Evolutionary conservation across 2,113 vertebrate species (phyloP).

Genomic region (Tretioscincus oriximinensis): DNA sequence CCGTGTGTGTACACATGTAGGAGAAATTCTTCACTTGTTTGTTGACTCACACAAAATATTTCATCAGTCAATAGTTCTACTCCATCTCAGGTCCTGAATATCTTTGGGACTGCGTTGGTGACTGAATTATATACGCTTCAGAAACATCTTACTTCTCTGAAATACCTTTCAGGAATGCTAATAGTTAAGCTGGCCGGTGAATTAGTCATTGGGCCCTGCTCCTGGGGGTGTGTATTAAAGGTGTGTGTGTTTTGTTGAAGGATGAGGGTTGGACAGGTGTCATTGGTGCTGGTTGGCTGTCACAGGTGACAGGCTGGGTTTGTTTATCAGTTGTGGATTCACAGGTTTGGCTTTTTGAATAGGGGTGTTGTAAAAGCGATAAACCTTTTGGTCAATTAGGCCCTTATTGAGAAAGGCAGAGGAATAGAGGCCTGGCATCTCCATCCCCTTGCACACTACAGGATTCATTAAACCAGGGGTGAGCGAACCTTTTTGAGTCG

Average conservation of each 20-base stretch:
- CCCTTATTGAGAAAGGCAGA: too few species aligned
- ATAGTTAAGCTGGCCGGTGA: not conserved
- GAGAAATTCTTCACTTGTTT: not conserved
- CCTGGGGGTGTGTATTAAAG: not conserved
- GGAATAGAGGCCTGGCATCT: too few species aligned
- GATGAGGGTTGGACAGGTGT: not conserved
- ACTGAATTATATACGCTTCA: not conserved
- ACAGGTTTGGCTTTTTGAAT: too few species aligned
- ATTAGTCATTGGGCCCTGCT: not conserved
- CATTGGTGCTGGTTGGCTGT: not conserved
- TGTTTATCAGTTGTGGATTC: not conserved
- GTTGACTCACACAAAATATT: not conserved
- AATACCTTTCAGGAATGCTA: not conserved
- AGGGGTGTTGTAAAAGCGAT: not conserved
- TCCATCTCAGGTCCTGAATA: not conserved
- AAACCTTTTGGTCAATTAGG: too few species aligned
- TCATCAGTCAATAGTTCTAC: not conserved
- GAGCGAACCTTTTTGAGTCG: too few species aligned
- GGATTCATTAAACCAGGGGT: too few species aligned
- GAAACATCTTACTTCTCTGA: not conserved
- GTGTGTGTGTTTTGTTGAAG: not conserved
- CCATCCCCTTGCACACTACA: too few species aligned
- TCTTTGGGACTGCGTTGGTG: not conserved
- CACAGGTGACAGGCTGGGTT: too few species aligned
- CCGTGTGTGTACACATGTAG: too few species aligned